Conservation (phyloP, 2,888 invertebrate species). For the Mamestra brassicae region DNA sequence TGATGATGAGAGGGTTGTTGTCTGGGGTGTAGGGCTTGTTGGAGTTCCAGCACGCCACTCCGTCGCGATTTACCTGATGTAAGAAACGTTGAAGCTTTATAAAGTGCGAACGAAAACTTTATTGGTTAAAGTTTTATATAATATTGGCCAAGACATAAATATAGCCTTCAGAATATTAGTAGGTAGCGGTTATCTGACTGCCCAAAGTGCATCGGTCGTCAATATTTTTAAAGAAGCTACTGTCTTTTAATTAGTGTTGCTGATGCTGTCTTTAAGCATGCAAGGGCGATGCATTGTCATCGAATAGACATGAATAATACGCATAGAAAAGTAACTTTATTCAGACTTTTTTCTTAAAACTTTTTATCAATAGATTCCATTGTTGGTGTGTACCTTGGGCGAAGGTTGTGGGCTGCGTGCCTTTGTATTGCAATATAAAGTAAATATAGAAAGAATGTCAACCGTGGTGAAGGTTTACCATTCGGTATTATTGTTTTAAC, state of each 20-base stretch:
- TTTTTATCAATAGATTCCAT: constrained; percentile 38
- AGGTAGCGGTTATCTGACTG: not conserved
- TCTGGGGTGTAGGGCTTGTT: constrained; percentile 92
- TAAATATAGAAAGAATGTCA: constrained; percentile 58
- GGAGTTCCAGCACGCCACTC: constrained; percentile 95
- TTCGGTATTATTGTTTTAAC: constrained; percentile 54
- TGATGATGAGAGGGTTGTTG: constrained; percentile 92
- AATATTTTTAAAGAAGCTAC: not conserved
- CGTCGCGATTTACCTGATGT: constrained; percentile 93
- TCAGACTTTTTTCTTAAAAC: constrained; percentile 19
- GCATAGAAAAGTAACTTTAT: not conserved
- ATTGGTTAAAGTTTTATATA: not conserved
- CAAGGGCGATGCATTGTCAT: not conserved
- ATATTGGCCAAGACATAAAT: too few relatives aligned
- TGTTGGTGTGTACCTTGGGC: constrained; percentile 31
- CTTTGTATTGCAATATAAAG: constrained; percentile 61
- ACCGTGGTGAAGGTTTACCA: constrained; percentile 56
- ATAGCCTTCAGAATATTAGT: too few relatives aligned
- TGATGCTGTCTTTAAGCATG: not conserved
- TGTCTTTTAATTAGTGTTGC: not conserved
- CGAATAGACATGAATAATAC: constrained; percentile 2
- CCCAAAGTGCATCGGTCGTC: not conserved
- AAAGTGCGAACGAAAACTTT: not conserved
- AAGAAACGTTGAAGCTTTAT: not conserved
- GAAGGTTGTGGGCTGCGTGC: constrained; percentile 49